Percentiles rank a stretch among this genome's conserved stretches.
phyloP scores from a whole-genome alignment of 2,113 vertebrate genomes.

The Eleginops maclovinus region DNA sequence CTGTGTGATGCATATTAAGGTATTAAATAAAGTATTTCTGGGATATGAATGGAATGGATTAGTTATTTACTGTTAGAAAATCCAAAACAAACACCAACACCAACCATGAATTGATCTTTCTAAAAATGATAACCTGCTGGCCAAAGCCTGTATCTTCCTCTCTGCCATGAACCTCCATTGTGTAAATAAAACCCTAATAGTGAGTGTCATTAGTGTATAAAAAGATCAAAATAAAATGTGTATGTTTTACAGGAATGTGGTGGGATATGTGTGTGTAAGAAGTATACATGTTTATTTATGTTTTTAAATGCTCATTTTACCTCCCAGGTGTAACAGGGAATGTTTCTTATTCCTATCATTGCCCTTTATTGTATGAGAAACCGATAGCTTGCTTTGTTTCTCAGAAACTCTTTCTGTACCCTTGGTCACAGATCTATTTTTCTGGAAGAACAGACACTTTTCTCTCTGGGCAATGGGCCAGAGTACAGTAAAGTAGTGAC shows the following conservation, averaged over 20 bases:
- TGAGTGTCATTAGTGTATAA: background rate
- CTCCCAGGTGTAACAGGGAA: constrained; percentile 60
- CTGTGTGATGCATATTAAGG: background rate
- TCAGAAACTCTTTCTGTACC: constrained; percentile 3
- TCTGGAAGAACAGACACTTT: background rate
- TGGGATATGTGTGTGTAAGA: background rate
- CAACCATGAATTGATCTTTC: background rate
- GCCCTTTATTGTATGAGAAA: constrained; percentile 74
- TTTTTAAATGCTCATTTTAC: background rate
- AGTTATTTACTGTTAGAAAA: background rate
- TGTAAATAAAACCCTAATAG: background rate
- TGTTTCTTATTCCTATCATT: constrained; percentile 85
- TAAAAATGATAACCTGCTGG: background rate
- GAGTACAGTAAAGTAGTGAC: background rate
- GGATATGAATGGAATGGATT: background rate
- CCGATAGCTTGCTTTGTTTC: constrained; percentile 61
- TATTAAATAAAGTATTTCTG: background rate
- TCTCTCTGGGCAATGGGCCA: background rate
- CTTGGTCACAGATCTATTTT: background rate
- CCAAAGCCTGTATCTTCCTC: background rate
- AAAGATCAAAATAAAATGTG: background rate
- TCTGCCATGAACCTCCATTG: background rate
- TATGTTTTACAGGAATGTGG: background rate
- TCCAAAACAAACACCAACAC: constrained; percentile 1
- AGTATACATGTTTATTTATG: background rate